Evolutionary conservation across 2,113 vertebrate genomes (phyloP), one percentile per base, ranked within the genome.

Genomic region (Trogon surrucura): DNA sequence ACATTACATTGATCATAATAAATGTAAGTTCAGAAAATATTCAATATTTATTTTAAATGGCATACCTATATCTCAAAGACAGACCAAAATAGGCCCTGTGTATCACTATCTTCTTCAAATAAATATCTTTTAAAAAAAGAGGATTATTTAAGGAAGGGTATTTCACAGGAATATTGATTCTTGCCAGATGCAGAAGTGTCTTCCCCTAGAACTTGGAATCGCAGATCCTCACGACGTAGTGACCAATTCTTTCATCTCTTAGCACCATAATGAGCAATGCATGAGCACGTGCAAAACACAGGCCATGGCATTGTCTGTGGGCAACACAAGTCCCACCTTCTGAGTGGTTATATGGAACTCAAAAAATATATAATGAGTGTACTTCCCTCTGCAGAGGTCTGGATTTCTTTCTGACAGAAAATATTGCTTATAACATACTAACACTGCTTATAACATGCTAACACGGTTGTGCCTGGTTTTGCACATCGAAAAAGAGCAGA

Each of bases 1-100:
- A 10, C 11, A 32, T 48, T 47, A 10, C 5, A 45, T 9, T 34
- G 15, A n/a, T 34, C 20, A 57, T 26, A 36, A 56, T 11, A 67
- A 56, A 50, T 5, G 0, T 45, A 45, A 44, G 23, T 38, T 32
- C 32, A 77, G 32, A 27, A 82, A 67, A 67, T 53, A 72, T 15
- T 72, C 5, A 38, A 13, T 23, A 32, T 32, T 67, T 50, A 10
- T 72, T 74, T 75, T 50, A 66, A 85, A 47, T 66, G 57, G 8
- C 1, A 1, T 54, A 45, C 5, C 19, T 85, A 0, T 47, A 26
- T 38, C 16, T 54, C 64, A 53, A 38, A 32, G 26, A 13, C 9
- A 9, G 26, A 70, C 56, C 48, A 21, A 56, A 64, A n/a, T 18
- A 57, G 10, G 19, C 5, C 16, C 8, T 0, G 0, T 13, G 5